Evolutionary conservation across 2,888 invertebrate genomes (phyloP).

Genomic region (Orchesella flavescens): DNA sequence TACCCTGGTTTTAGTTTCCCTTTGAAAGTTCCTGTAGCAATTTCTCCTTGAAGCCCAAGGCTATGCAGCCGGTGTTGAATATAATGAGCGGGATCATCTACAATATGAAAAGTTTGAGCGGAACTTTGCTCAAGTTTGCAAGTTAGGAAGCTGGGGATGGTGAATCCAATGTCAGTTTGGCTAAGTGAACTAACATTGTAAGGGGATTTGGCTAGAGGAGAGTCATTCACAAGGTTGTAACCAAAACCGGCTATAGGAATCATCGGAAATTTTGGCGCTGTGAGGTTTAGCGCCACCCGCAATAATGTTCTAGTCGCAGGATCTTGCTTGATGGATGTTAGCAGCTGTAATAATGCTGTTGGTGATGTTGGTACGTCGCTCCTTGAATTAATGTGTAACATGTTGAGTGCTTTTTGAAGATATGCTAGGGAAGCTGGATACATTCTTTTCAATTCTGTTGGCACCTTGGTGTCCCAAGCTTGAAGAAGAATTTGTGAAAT

Average conservation of each 20-base stretch:
- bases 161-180: conserved; percentile 60
- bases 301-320: conserved; percentile 34
- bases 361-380: conserved; percentile 49
- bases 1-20: conserved; percentile 1
- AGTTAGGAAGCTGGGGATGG: conserved; percentile 29
- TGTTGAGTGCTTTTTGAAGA: conserved; percentile 38
- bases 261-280: conserved; percentile 27
- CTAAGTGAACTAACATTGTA: too few relatives aligned
- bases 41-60: conserved; percentile 17
- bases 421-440: conserved; percentile 33
- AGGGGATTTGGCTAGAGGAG: too few relatives aligned
- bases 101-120: conserved; percentile 10
- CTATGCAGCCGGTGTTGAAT: neutral
- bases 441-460: neutral
- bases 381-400: conserved; percentile 8
- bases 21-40: neutral
- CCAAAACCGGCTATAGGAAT: conserved; percentile 42
- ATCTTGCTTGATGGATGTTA: conserved; percentile 36
- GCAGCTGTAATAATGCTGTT: conserved; percentile 19
- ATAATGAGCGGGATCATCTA: conserved; percentile 10
- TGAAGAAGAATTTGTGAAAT: neutral
- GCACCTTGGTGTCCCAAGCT: neutral
- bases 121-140: neutral
- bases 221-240: too few relatives aligned
- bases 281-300: conserved; percentile 31